phyloP scores from a whole-genome alignment of 2,113 vertebrate species.

The Leiothrix lutea region DNA sequence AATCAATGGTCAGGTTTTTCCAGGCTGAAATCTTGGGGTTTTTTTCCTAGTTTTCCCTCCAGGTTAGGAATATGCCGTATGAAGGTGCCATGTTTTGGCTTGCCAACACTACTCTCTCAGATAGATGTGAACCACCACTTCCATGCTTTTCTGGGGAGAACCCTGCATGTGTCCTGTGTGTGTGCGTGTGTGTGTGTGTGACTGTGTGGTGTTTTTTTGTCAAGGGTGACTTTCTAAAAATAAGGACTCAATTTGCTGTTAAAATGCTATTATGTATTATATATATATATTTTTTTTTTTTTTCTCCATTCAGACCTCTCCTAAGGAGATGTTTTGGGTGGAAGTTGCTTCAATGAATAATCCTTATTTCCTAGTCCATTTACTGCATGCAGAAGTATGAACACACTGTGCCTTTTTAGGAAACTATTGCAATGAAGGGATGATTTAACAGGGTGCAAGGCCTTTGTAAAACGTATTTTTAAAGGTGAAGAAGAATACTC shows the following conservation, averaged over 20 bases:
- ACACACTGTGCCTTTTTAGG: conserved; percentile 74
- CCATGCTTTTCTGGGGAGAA: conserved; percentile 64
- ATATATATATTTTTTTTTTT: neutral
- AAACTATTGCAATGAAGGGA: conserved; percentile 19
- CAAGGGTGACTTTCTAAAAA: conserved; percentile 70
- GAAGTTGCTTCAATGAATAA: conserved; percentile 51
- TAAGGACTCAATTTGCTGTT: conserved; percentile 70
- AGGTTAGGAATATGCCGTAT: conserved; percentile 70
- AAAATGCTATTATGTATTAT: conserved; percentile 59
- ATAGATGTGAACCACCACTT: conserved; percentile 56
- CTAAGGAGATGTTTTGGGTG: conserved; percentile 55
- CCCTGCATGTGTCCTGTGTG: conserved; percentile 71
- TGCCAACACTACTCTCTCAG: conserved; percentile 74
- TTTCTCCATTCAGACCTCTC: conserved; percentile 62
- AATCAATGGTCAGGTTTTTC: neutral
- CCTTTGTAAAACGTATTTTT: conserved; percentile 31
- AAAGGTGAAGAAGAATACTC: conserved; percentile 15
- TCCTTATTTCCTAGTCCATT: conserved; percentile 71
- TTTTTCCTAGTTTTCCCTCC: conserved; percentile 13
- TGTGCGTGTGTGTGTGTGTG: neutral
- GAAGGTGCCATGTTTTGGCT: conserved; percentile 76
- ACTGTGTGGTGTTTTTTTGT: conserved; percentile 60
- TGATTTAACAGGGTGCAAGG: conserved; percentile 35
- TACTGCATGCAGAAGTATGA: conserved; percentile 74
- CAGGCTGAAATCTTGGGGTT: conserved; percentile 33